Conservation (phyloP, 1,140 invertebrate species). For the Muscidifurax raptorellus region DNA sequence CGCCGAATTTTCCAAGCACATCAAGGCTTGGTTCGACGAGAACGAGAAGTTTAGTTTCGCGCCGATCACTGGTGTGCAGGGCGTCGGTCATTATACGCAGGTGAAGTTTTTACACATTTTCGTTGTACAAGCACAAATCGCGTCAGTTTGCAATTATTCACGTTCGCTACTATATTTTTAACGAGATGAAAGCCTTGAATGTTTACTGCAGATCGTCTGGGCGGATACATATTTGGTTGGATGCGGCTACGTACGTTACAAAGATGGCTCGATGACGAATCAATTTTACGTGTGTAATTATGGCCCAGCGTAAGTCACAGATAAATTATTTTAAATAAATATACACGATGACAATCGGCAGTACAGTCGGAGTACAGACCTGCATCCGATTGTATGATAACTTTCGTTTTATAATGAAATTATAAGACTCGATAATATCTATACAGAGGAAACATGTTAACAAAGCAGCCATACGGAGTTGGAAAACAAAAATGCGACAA, state of each 20-base stretch:
- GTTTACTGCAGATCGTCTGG: conserved; percentile 83
- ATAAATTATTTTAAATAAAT: not conserved
- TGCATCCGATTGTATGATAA: too few relatives aligned
- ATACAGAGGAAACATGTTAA: not conserved
- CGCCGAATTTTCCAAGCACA: not conserved
- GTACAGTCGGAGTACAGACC: too few relatives aligned
- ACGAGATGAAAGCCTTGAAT: not conserved
- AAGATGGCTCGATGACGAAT: conserved; percentile 82
- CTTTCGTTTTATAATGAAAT: too few relatives aligned
- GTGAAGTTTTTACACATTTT: conserved; percentile 8
- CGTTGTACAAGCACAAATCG: too few relatives aligned
- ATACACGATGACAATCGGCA: too few relatives aligned
- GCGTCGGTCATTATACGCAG: conserved; percentile 15
- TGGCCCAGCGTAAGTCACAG: conserved; percentile 82
- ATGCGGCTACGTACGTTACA: conserved; percentile 80
- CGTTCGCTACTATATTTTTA: not conserved
- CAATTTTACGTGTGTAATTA: conserved; percentile 87
- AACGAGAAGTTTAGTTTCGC: not conserved
- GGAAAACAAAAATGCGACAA: not conserved
- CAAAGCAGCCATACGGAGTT: not conserved
- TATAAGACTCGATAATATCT: not conserved
- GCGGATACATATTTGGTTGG: conserved; percentile 85
- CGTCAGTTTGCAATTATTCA: too few relatives aligned
- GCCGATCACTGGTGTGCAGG: too few relatives aligned
- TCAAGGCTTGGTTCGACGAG: not conserved